These are phyloP conservation scores for Nephrotoma appendiculata DNA, from an alignment of 2,888 invertebrate species.

Conservation along the genomic window DNA sequence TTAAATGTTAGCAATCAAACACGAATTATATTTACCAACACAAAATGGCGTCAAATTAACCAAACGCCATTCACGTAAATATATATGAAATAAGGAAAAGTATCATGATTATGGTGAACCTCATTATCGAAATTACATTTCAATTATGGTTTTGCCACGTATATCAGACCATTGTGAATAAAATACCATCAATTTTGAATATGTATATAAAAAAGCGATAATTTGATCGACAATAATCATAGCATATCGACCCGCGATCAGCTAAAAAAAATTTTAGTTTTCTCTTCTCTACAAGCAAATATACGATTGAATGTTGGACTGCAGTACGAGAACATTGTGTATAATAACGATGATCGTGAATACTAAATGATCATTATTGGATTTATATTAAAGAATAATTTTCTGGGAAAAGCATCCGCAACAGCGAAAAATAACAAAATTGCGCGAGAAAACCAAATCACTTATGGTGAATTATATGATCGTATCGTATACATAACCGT, in stretches of 20 bases:
- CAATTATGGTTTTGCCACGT: neutral
- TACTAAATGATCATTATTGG: neutral
- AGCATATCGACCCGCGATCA: neutral
- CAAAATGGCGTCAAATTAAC: neutral
- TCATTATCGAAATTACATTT: neutral
- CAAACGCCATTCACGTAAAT: neutral
- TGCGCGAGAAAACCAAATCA: neutral
- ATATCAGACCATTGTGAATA: neutral
- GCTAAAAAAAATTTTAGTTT: neutral
- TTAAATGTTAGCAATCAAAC: neutral
- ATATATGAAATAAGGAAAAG: neutral
- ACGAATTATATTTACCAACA: neutral
- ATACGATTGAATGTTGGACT: neutral
- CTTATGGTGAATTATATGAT: neutral
- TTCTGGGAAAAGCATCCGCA: neutral
- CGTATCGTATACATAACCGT: neutral
- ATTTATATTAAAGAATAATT: neutral
- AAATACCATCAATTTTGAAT: neutral
- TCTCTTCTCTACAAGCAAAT: neutral
- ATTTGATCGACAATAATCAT: neutral
- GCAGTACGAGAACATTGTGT: too few species aligned
- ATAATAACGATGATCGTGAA: neutral
- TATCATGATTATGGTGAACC: neutral
- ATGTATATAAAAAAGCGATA: neutral
- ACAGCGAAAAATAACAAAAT: neutral